Conservation (phyloP, 2,797 vertebrate genomes). For the Cheirogaleus major region DNA sequence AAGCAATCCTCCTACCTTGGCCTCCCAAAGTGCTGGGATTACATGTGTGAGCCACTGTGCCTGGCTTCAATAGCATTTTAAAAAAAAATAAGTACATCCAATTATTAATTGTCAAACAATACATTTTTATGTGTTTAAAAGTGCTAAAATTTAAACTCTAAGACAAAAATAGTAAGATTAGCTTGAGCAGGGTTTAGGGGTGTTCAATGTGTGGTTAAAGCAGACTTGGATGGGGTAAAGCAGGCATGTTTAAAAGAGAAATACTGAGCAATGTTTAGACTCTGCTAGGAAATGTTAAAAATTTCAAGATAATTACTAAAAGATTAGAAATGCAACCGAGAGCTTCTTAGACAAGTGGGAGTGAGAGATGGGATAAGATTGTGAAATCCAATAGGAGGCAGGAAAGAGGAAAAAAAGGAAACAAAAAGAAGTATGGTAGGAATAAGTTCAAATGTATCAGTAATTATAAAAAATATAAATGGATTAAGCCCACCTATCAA, state of each 20-base stretch:
- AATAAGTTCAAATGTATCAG: not conserved
- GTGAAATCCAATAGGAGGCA: not conserved
- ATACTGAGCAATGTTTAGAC: not conserved
- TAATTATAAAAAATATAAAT: conserved; percentile 34
- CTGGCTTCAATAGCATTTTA: not conserved
- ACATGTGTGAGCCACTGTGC: not conserved
- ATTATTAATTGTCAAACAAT: not conserved
- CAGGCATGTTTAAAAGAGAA: not conserved
- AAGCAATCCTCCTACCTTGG: not conserved
- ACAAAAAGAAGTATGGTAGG: not conserved
- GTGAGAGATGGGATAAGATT: not conserved
- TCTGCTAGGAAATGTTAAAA: not conserved
- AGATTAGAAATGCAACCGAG: not conserved
- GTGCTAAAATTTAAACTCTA: conserved; percentile 1
- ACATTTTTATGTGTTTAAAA: not conserved
- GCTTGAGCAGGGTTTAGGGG: not conserved
- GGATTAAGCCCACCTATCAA: not conserved
- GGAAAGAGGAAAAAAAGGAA: not conserved
- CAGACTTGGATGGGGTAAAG: not conserved
- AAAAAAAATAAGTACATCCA: not conserved
- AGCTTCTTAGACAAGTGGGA: not conserved
- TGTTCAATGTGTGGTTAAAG: not conserved
- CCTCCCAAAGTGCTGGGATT: not conserved
- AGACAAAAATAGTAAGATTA: conserved; percentile 16
- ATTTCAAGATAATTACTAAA: not conserved